phyloP scores from a whole-genome alignment of 2,797 vertebrate species.

The Lithobates pipiens region DNA sequence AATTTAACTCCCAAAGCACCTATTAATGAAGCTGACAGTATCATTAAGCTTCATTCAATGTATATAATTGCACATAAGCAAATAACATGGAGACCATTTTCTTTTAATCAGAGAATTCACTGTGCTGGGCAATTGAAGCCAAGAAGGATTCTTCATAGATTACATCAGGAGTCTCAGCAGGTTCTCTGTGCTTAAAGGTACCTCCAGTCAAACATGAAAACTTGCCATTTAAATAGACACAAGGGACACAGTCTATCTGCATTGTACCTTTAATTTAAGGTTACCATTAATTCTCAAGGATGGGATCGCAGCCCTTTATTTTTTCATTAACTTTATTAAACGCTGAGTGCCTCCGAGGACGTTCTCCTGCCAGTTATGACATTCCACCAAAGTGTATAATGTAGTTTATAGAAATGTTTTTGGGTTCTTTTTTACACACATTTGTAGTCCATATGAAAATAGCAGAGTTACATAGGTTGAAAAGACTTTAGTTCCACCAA shows the following conservation, averaged over 20 bases:
- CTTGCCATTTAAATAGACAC: not conserved
- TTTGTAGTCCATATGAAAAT: not conserved
- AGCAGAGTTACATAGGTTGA: too few species aligned
- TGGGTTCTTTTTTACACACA: not conserved
- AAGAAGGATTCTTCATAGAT: constrained; percentile 1
- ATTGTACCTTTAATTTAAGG: not conserved
- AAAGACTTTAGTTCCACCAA: too few species aligned
- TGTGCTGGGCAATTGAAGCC: constrained; percentile 1
- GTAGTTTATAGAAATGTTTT: too few species aligned
- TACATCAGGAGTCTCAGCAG: not conserved
- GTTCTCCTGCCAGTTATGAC: too few species aligned
- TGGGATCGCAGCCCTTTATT: not conserved
- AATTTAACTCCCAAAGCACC: constrained; percentile 60
- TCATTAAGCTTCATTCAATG: constrained; percentile 55
- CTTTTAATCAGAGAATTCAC: constrained; percentile 24
- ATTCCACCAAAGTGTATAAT: too few species aligned
- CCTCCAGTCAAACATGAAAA: not conserved
- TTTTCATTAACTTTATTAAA: too few species aligned
- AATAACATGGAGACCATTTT: constrained; percentile 25
- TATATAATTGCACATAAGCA: constrained; percentile 31
- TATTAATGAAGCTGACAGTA: constrained; percentile 59
- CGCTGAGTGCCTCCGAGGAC: too few species aligned
- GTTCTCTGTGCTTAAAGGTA: not conserved
- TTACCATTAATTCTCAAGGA: not conserved
- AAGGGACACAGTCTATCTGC: not conserved